Conservation (phyloP, 1,140 invertebrate species). For the Micrasema minimum region DNA sequence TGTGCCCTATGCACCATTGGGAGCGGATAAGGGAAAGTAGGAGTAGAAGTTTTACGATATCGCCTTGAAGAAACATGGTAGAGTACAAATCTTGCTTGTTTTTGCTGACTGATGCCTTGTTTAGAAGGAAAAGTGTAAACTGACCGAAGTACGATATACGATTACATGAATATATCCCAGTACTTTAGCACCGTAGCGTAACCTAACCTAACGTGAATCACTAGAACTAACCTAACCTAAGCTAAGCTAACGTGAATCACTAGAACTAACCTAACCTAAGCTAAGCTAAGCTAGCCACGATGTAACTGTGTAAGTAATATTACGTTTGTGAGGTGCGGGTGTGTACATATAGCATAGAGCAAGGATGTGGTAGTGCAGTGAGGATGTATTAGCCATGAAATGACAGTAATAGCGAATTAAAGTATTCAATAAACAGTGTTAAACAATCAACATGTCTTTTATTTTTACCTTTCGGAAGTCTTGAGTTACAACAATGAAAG, state of each 20-base stretch:
- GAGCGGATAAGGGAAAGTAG: too few relatives aligned
- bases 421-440: conserved; percentile 51
- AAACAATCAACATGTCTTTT: conserved; percentile 26
- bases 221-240: neutral
- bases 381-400: conserved; percentile 41
- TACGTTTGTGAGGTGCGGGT: conserved; percentile 1
- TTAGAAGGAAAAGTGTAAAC: too few relatives aligned
- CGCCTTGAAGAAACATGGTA: too few relatives aligned
- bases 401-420: conserved; percentile 51
- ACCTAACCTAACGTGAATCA: conserved; percentile 20
- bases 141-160: too few relatives aligned
- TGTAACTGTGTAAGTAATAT: conserved; percentile 33
- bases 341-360: conserved; percentile 31
- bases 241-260: conserved; percentile 5
- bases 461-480: neutral
- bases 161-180: neutral
- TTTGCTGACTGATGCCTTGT: too few relatives aligned
- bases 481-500: neutral
- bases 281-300: neutral
- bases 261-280: neutral
- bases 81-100: too few relatives aligned
- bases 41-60: too few relatives aligned
- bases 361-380: conserved; percentile 29
- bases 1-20: too few relatives aligned
- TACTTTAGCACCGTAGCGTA: conserved; percentile 9